Percentiles rank a stretch among this genome's conserved stretches.
Evolutionary conservation across 2,113 vertebrate genomes (phyloP).

Genomic region (Crypturellus undulatus): DNA sequence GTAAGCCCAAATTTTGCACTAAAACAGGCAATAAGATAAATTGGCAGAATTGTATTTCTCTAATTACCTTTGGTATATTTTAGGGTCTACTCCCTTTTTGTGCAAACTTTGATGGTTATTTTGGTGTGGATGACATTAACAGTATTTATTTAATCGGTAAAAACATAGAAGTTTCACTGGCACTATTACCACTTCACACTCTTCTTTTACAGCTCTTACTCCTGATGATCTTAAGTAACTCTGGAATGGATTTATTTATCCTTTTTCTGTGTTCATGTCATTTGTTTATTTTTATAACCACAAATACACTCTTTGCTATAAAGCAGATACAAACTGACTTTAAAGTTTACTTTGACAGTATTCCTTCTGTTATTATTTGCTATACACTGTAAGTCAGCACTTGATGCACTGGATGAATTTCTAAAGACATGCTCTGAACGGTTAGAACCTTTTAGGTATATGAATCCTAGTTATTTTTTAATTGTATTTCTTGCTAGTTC

Average conservation of each 20-base stretch:
- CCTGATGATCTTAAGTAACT: neutral
- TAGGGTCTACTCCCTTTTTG: neutral
- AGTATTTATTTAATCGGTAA: neutral
- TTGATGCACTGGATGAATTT: neutral
- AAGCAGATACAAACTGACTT: constrained; percentile 8
- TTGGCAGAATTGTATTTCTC: neutral
- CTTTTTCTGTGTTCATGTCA: neutral
- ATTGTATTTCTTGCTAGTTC: neutral
- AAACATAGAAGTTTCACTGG: neutral
- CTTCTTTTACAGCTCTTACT: neutral
- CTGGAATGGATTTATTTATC: neutral
- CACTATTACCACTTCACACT: neutral
- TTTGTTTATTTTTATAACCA: neutral
- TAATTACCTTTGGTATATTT: neutral
- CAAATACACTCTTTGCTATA: neutral
- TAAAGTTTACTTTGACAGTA: constrained; percentile 5
- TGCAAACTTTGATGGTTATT: neutral
- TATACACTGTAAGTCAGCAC: neutral
- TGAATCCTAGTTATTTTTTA: neutral
- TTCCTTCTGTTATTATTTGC: constrained; percentile 8
- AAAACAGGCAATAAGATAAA: neutral
- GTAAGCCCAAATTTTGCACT: neutral
- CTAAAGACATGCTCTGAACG: neutral
- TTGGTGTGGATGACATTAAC: neutral
- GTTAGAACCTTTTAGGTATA: neutral